A percentile compares a stretch with the other conserved stretches of the same genome.
phyloP scores from a whole-genome alignment of 2,888 invertebrate genomes.

The Harpagoxenus sublaevis region DNA sequence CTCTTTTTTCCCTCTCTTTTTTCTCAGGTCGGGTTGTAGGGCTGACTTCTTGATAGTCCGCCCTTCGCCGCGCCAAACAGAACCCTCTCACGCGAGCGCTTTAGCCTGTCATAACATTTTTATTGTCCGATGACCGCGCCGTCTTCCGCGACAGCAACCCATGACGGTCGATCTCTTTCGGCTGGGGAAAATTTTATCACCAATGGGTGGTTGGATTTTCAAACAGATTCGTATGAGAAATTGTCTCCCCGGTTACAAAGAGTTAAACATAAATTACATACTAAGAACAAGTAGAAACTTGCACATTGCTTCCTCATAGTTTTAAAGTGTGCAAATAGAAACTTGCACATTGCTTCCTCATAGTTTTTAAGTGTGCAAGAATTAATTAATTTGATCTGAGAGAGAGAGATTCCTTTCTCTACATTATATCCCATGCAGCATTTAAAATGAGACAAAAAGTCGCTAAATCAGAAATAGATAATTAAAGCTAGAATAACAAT shows the following conservation, averaged over 20 bases:
- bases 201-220: not conserved
- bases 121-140: constrained; percentile 59
- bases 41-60: constrained; percentile 67
- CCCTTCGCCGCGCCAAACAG: constrained; percentile 6
- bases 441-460: not conserved
- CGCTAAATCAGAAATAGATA: not conserved
- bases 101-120: constrained; percentile 76
- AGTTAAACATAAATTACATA: not conserved
- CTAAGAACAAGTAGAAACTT: not conserved
- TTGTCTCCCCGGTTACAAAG: not conserved
- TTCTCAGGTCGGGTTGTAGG: constrained; percentile 46
- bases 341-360: no score
- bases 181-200: not conserved
- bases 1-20: not conserved
- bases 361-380: no score
- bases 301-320: no score
- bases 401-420: not conserved
- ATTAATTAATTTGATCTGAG: not conserved
- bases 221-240: not conserved
- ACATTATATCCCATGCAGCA: not conserved
- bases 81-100: constrained; percentile 62
- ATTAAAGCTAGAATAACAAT: not conserved
- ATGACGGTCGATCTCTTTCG: constrained; percentile 6
- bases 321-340: no score
- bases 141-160: constrained; percentile 23